Percentiles rank a stretch among this genome's conserved stretches.
phyloP scores from a whole-genome alignment of 2,888 invertebrate species.

The Automeris io region DNA sequence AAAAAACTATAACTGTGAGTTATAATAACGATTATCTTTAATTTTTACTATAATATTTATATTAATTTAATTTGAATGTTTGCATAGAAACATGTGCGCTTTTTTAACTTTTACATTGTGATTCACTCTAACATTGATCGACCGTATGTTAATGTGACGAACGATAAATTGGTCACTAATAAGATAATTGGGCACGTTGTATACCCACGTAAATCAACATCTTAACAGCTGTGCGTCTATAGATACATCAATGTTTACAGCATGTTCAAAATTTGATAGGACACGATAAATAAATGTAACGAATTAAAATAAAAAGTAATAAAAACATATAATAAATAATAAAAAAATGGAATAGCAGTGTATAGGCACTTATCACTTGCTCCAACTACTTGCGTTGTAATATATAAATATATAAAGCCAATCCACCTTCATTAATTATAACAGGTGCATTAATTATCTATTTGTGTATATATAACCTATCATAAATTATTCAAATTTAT shows the following conservation, averaged over 20 bases:
- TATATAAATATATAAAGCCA: too few species aligned
- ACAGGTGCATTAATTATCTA: too few species aligned
- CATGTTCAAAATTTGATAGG: conserved; percentile 33
- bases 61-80: background rate
- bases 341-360: too few species aligned
- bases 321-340: conserved; percentile 12
- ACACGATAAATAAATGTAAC: too few species aligned
- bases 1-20: too few species aligned
- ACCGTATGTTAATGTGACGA: conserved; percentile 70
- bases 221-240: conserved; percentile 57
- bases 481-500: too few species aligned
- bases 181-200: conserved; percentile 71
- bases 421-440: too few species aligned
- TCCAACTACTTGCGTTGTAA: too few species aligned
- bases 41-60: background rate
- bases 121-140: conserved; percentile 21
- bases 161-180: conserved; percentile 73
- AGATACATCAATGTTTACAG: conserved; percentile 28
- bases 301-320: background rate
- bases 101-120: conserved; percentile 5
- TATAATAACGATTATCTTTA: too few species aligned
- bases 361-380: too few species aligned
- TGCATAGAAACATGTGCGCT: background rate
- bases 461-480: too few species aligned
- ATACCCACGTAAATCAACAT: conserved; percentile 72